Evolutionary conservation across 2,797 vertebrate species (phyloP).

Genomic region (Hydrocynus forskahlii): DNA sequence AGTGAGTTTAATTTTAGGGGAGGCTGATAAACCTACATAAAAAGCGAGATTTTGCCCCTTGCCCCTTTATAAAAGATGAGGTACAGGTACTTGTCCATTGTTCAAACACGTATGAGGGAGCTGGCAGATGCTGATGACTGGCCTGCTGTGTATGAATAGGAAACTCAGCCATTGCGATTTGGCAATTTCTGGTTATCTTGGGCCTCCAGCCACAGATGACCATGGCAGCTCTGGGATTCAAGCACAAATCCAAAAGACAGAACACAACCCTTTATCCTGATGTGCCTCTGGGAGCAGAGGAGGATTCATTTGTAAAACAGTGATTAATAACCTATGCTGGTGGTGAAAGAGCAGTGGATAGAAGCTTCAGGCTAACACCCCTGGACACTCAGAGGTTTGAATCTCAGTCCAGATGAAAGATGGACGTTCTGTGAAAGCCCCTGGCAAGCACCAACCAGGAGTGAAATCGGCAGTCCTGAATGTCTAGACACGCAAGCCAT

Average conservation of each 20-base stretch:
- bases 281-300: neutral
- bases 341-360: neutral
- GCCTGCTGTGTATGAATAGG: neutral
- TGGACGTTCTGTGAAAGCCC: neutral
- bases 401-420: constrained; percentile 7
- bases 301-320: constrained; percentile 14
- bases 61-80: too few relatives aligned
- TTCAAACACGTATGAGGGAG: neutral
- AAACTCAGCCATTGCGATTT: neutral
- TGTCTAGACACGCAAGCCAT: neutral
- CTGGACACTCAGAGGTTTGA: neutral
- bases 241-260: neutral
- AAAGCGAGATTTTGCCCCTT: too few relatives aligned
- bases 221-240: neutral
- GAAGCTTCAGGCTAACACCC: neutral
- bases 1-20: too few relatives aligned
- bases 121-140: neutral
- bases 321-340: constrained; percentile 24
- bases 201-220: neutral
- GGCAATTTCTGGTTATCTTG: neutral
- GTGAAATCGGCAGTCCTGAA: neutral
- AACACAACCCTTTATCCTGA: neutral
- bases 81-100: neutral
- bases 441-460: neutral
- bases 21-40: too few relatives aligned